Conservation (phyloP, 2,888 invertebrate genomes). For the Amaurobius ferox region DNA sequence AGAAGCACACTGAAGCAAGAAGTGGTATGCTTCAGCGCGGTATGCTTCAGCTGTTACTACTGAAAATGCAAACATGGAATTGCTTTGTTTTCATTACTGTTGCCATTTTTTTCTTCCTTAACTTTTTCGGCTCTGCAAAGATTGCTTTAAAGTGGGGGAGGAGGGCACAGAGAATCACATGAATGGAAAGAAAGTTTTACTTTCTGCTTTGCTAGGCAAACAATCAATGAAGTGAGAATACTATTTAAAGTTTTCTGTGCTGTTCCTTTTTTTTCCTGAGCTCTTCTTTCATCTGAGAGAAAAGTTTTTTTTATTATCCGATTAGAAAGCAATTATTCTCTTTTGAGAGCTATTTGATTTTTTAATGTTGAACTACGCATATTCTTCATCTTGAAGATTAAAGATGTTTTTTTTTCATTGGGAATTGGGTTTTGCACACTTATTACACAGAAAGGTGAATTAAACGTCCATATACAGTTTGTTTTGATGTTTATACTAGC, state of each 20-base stretch:
- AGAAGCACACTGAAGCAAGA: conserved; percentile 13
- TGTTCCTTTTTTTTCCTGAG: background rate
- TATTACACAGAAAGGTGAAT: too few relatives aligned
- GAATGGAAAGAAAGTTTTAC: conserved; percentile 23
- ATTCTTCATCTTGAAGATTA: too few relatives aligned
- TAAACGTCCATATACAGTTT: too few relatives aligned
- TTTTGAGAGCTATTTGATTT: too few relatives aligned
- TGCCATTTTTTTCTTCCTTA: background rate
- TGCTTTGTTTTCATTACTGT: conserved; percentile 3
- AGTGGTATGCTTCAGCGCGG: conserved; percentile 20
- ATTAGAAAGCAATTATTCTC: conserved; percentile 35
- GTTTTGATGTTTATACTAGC: too few relatives aligned
- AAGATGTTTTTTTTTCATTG: too few relatives aligned
- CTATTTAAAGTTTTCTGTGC: conserved; percentile 25
- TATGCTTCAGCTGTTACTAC: conserved; percentile 35
- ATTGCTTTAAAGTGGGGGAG: conserved; percentile 14
- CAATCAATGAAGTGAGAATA: conserved; percentile 45
- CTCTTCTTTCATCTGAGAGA: background rate
- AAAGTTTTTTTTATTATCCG: conserved; percentile 8
- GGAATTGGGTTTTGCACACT: too few relatives aligned
- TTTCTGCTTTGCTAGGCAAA: conserved; percentile 42
- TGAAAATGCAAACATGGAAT: conserved; percentile 38
- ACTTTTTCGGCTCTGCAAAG: background rate
- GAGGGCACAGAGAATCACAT: background rate
- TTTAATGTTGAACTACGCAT: too few relatives aligned